Conservation (phyloP, 2,113 vertebrate species). For the Callopanchax toddi region DNA sequence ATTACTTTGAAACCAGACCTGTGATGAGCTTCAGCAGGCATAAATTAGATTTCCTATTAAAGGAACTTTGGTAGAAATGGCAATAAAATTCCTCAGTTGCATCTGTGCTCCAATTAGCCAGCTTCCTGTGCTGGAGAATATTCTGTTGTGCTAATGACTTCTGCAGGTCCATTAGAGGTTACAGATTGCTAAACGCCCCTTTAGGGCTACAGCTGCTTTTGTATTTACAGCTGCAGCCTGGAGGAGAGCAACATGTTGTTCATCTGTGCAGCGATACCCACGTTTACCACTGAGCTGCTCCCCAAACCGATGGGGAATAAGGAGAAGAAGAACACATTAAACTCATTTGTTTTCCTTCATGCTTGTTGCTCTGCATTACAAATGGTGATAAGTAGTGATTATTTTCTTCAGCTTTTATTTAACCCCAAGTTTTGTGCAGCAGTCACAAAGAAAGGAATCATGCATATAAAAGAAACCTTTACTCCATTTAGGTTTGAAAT, state of each 20-base stretch:
- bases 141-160: constrained; percentile 13
- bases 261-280: neutral
- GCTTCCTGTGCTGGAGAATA: neutral
- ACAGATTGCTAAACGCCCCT: constrained; percentile 4
- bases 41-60: neutral
- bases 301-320: neutral
- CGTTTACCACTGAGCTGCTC: constrained; percentile 1
- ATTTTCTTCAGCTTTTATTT: too few relatives aligned
- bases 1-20: neutral
- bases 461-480: too few relatives aligned
- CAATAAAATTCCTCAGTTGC: constrained; percentile 11
- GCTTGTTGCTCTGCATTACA: constrained; percentile 21
- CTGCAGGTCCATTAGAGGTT: constrained; percentile 11
- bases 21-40: neutral
- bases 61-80: too few relatives aligned
- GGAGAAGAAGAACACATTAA: neutral
- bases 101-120: constrained; percentile 21
- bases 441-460: too few relatives aligned
- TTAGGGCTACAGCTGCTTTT: neutral
- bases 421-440: too few relatives aligned
- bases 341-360: constrained; percentile 28
- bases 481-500: too few relatives aligned
- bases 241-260: neutral
- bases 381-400: constrained; percentile 12
- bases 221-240: constrained; percentile 24